These are phyloP conservation scores for Ophion costatus DNA, from an alignment of 2,888 invertebrate genomes.

Conservation along the genomic window DNA sequence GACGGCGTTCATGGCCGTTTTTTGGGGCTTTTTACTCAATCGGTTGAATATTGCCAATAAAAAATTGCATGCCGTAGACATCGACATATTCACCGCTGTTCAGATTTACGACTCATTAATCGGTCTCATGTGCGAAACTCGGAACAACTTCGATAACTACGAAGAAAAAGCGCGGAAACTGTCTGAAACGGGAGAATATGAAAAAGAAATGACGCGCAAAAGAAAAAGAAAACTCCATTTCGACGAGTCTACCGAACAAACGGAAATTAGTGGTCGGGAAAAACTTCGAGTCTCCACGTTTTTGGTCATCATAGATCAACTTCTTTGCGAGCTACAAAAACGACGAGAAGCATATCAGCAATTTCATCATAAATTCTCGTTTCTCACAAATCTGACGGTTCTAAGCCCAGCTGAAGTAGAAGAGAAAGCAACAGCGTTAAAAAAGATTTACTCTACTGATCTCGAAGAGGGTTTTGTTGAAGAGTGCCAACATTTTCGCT, in stretches of 20 bases:
- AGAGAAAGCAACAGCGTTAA: background rate
- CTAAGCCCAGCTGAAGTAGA: constrained; percentile 2
- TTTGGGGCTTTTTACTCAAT: constrained; percentile 72
- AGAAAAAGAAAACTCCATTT: constrained; percentile 52
- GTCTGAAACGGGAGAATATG: background rate
- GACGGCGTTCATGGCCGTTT: constrained; percentile 66
- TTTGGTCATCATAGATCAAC: constrained; percentile 6
- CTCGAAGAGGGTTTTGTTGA: constrained; percentile 3
- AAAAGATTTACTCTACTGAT: constrained; percentile 1
- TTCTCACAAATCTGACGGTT: background rate
- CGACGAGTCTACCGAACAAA: constrained; percentile 3
- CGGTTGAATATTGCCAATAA: constrained; percentile 64
- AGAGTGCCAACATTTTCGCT: background rate
- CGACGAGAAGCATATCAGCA: background rate
- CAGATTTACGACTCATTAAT: constrained; percentile 72
- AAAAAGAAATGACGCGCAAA: constrained; percentile 25
- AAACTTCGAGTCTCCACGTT: background rate
- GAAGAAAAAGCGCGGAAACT: constrained; percentile 45
- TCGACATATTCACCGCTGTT: constrained; percentile 69
- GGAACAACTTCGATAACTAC: constrained; percentile 67
- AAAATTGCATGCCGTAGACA: constrained; percentile 68
- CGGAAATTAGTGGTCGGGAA: background rate
- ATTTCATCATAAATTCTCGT: constrained; percentile 10
- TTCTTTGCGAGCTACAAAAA: constrained; percentile 1
- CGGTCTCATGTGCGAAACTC: constrained; percentile 68